Evolutionary conservation across 2,113 vertebrate species (phyloP).

Genomic region (Salvelinus namaycush): DNA sequence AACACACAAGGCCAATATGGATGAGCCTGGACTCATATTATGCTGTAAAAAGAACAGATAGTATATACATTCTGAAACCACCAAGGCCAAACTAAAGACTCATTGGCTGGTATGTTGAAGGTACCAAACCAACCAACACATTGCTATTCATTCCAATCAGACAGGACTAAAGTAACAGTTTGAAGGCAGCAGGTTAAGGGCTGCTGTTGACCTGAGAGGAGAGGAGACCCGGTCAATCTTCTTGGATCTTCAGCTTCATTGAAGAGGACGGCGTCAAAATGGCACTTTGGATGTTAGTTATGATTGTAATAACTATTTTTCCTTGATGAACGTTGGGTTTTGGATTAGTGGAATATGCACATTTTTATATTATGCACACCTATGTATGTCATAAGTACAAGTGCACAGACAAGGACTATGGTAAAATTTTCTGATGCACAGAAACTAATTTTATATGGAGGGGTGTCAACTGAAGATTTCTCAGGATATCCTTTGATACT

Average conservation of each 20-base stretch:
- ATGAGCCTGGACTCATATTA: slow-evolving; percentile 16
- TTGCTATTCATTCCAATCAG: slow-evolving; percentile 28
- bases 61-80: slow-evolving; percentile 8
- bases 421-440: slow-evolving; percentile 49
- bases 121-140: background rate
- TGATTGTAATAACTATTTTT: slow-evolving; percentile 51
- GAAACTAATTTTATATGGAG: slow-evolving; percentile 52
- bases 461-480: slow-evolving; percentile 59
- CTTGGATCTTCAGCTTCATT: slow-evolving; percentile 22
- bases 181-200: background rate
- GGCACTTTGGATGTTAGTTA: slow-evolving; percentile 62
- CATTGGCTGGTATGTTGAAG: background rate
- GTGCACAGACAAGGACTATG: slow-evolving; percentile 50
- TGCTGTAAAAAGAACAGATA: background rate
- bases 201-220: slow-evolving; percentile 26
- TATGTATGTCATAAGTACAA: slow-evolving; percentile 49
- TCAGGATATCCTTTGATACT: slow-evolving; percentile 70
- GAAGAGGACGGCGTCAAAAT: slow-evolving; percentile 45
- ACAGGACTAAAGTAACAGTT: slow-evolving; percentile 24
- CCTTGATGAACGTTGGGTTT: slow-evolving; percentile 44
- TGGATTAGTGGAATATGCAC: slow-evolving; percentile 62
- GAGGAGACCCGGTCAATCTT: background rate
- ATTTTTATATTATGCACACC: slow-evolving; percentile 55
- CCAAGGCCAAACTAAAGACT: slow-evolving; percentile 17
- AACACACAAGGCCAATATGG: slow-evolving; percentile 16